Conservation (phyloP, 2,797 vertebrate genomes). For the Tiaroga cobitis region DNA sequence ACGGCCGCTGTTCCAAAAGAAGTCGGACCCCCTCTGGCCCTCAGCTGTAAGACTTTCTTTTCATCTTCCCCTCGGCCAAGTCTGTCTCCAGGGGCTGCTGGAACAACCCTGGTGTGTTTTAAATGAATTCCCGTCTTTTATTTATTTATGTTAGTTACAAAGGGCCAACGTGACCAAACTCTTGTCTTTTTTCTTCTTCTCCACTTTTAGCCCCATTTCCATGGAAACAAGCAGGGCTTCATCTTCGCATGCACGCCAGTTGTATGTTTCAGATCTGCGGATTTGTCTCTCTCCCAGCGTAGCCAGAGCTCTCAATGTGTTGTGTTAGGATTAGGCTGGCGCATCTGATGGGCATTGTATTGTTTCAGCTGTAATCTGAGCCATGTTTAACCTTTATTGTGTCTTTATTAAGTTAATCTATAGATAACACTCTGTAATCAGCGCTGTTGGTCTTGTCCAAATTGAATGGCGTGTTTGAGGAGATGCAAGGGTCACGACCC, state of each 20-base stretch:
- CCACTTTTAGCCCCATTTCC: conserved; percentile 60
- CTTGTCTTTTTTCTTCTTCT: conserved; percentile 54
- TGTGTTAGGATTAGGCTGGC: conserved; percentile 66
- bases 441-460: not conserved
- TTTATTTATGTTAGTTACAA: conserved; percentile 75
- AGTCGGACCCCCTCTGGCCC: conserved; percentile 36
- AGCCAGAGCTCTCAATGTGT: conserved; percentile 57
- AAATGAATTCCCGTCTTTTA: conserved; percentile 69
- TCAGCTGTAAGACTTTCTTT: conserved; percentile 56
- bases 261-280: conserved; percentile 53
- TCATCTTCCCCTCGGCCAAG: conserved; percentile 57
- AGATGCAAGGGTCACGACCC: not conserved
- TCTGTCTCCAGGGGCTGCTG: conserved; percentile 55
- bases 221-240: conserved; percentile 53
- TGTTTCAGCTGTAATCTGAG: conserved; percentile 62
- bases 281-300: conserved; percentile 50
- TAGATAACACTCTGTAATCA: conserved; percentile 49
- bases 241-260: conserved; percentile 47
- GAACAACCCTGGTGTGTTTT: conserved; percentile 66
- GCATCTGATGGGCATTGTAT: conserved; percentile 58
- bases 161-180: conserved; percentile 66
- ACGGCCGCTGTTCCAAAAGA: conserved; percentile 44
- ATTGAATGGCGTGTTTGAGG: conserved; percentile 37
- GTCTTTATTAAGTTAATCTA: conserved; percentile 62
- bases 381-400: conserved; percentile 60